Percentiles rank a stretch among this genome's conserved stretches.
These are phyloP conservation scores for Colistium nudipinnis DNA, from an alignment of 2,113 vertebrate genomes.

Conservation along the genomic window DNA sequence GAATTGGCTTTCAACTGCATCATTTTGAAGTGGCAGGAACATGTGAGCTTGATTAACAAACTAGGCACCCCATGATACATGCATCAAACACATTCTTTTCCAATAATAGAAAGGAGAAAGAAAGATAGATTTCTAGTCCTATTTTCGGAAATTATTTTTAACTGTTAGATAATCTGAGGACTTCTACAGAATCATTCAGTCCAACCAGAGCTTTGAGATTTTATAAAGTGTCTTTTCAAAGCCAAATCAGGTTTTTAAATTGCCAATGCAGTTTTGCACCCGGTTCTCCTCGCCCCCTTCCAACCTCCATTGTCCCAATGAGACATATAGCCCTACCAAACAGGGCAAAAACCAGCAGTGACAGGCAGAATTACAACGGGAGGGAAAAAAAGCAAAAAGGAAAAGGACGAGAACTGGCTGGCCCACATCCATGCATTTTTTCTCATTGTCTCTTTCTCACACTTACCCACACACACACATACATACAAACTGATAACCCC, in stretches of 20 bases:
- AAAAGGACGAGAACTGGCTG: not conserved
- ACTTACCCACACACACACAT: not conserved
- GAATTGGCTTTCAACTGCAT: conserved; percentile 32
- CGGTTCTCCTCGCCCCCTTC: conserved; percentile 22
- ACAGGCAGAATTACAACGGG: not conserved
- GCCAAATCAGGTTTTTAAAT: conserved; percentile 41
- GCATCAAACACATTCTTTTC: conserved; percentile 6
- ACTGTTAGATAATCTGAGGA: conserved; percentile 3
- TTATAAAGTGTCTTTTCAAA: conserved; percentile 20
- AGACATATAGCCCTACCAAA: conserved; percentile 1
- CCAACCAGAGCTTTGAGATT: not conserved
- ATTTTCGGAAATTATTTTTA: not conserved
- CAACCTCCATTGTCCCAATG: conserved; percentile 12
- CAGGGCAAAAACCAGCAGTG: not conserved
- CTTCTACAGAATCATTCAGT: conserved; percentile 4
- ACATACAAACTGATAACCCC: conserved; percentile 39
- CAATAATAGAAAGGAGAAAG: not conserved
- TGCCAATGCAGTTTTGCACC: conserved; percentile 28
- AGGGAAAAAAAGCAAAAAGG: not conserved
- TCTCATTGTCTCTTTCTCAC: conserved; percentile 11
- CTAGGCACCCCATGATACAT: not conserved
- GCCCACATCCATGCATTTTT: conserved; percentile 32
- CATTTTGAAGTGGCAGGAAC: conserved; percentile 38
- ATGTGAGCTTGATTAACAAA: conserved; percentile 34
- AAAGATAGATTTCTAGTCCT: conserved; percentile 6